Base-by-base conservation (phyloP, 2,888 invertebrate genomes). In the Pyrrhosoma nymphula region DNA sequence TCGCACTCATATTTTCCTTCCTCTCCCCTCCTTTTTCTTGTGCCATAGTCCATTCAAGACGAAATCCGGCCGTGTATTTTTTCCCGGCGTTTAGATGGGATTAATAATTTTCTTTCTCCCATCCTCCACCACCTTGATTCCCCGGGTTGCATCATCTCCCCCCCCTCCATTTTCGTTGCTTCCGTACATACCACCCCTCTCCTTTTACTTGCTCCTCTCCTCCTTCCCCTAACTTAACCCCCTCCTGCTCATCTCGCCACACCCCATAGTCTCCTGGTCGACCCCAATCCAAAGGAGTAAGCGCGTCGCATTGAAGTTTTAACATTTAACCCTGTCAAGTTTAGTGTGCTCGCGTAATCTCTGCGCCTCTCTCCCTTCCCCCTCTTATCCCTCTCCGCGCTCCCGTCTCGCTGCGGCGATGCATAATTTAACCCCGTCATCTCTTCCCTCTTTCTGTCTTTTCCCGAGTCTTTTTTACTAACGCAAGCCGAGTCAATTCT, bases 271-370 rank as follows among this genome's bases (percentile, higher is more conserved):
- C 47, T 18, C 47, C 18, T 26, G 26, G 16, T 16, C n/a, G 82
- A 82, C 82, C 63, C 91, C 23, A 91, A 91, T 91, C 63, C 91
- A 63, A 91, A 91, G 91, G 63, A 91, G 91, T 91, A 91, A 63
- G 63, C 91, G 63, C 91, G 91, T 91, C 91, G 39, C 91, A 39
- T 60, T 91, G 91, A 63, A 91, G 91, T 91, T 63, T 91, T 91
- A 91, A 39, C 91, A 91, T 91, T 91, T 91, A 91, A 91, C 91
- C 91, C 63, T 91, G 91, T 63, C 91, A 63, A 91, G 91, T 91
- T 91, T 91, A 91, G 91, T 63, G 91, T 63, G 60, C 91, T 91
- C 39, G 91, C 23, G 60, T 63, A 91, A 91, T 91, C 91, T 91
- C 63, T 63, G 10, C 69, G 23, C 6, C 26, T n/a, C 26, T 69